phyloP scores from a whole-genome alignment of 30 jellyfish, hydroid and myxozoan genomes.

The Chironex yamaguchii region DNA sequence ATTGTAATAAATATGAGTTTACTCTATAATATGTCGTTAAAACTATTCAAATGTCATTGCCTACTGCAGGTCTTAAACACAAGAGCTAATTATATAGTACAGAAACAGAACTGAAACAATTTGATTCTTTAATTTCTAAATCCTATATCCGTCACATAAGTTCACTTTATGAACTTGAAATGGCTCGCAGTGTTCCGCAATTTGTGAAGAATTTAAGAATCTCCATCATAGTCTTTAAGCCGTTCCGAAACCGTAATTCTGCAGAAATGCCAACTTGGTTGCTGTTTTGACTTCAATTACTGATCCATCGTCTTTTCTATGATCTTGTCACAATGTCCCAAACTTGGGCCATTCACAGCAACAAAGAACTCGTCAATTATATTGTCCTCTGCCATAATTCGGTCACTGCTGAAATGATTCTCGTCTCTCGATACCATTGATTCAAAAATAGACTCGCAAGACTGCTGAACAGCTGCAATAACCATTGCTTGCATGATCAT shows the following conservation, averaged over 20 bases:
- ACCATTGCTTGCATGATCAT: slow-evolving; percentile 44
- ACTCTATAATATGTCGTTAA: slow-evolving; percentile 3
- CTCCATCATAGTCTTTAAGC: slow-evolving; percentile 41
- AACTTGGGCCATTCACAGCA: slow-evolving; percentile 54
- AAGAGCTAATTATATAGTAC: slow-evolving; percentile 1
- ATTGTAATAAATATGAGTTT: too few species aligned
- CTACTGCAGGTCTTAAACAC: slow-evolving; percentile 11
- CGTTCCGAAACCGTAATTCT: slow-evolving; percentile 25
- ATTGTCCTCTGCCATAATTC: slow-evolving; percentile 44
- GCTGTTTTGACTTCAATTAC: too few species aligned
- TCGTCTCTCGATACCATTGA: slow-evolving; percentile 40
- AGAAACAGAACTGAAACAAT: neutral
- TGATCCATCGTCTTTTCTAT: slow-evolving; percentile 48
- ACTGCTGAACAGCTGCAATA: slow-evolving; percentile 26
- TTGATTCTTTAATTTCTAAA: neutral
- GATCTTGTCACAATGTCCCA: slow-evolving; percentile 37
- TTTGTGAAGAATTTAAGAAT: slow-evolving; percentile 17
- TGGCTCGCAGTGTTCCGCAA: slow-evolving; percentile 41
- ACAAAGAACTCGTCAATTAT: slow-evolving; percentile 30
- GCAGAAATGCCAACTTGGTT: slow-evolving; percentile 30
- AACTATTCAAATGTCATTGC: neutral
- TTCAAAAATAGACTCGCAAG: slow-evolving; percentile 20
- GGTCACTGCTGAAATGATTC: slow-evolving; percentile 37
- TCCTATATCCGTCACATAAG: neutral
- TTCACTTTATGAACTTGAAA: slow-evolving; percentile 28